phyloP scores from a whole-genome alignment of 2,113 vertebrate species.

The Oxyura jamaicensis region DNA sequence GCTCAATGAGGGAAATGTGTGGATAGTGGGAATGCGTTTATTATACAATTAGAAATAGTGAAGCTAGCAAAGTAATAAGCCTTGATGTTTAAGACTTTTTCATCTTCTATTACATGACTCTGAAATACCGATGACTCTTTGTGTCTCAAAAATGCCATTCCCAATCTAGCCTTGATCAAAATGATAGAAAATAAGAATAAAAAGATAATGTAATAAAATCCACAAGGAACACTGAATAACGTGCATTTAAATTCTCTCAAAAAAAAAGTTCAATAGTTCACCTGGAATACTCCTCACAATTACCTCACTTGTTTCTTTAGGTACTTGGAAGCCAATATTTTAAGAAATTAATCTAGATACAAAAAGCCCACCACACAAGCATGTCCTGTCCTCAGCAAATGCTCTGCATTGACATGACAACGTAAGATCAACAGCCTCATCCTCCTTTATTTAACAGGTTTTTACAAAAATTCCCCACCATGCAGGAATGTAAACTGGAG shows the following conservation, averaged over 20 bases:
- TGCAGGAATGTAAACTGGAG: not conserved
- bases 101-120: not conserved
- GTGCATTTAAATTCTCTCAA: not conserved
- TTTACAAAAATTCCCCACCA: not conserved
- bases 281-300: not conserved
- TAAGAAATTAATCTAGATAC: not conserved
- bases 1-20: not conserved
- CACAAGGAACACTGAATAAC: not conserved
- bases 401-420: not conserved
- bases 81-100: not conserved
- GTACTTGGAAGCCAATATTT: not conserved
- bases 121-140: not conserved
- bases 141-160: not conserved
- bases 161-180: not conserved
- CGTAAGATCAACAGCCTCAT: not conserved
- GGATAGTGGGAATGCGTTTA: not conserved
- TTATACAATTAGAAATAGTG: not conserved
- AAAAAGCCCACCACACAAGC: not conserved
- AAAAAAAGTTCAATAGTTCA: not conserved
- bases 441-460: not conserved
- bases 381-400: not conserved
- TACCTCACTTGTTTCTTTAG: not conserved
- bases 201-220: conserved; percentile 21
- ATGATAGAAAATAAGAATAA: conserved; percentile 9
- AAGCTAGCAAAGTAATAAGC: not conserved